phyloP scores from a whole-genome alignment of 1,140 invertebrate species.

The Scaptodrosophila lebanonensis region DNA sequence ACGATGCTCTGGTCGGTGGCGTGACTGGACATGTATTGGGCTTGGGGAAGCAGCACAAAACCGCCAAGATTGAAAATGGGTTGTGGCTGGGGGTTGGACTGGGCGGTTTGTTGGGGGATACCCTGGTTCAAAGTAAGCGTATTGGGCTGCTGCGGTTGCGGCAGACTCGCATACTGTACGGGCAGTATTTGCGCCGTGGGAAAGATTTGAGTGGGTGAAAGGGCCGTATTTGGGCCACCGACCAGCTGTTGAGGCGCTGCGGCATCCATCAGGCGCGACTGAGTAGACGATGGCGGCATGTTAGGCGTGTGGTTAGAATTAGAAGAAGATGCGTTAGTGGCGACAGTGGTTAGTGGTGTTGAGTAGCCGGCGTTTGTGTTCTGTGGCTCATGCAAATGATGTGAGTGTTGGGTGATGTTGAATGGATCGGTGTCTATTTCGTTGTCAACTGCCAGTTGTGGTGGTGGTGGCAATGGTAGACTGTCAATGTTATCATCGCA shows the following conservation, averaged over 20 bases:
- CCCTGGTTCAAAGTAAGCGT: conserved; percentile 45
- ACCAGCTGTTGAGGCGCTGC: conserved; percentile 36
- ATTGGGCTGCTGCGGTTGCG: conserved; percentile 74
- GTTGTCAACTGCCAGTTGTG: conserved; percentile 24
- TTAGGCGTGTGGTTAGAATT: conserved; percentile 27
- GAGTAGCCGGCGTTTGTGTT: neutral
- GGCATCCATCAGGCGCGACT: conserved; percentile 60
- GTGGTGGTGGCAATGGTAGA: conserved; percentile 67
- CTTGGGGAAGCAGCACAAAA: conserved; percentile 52
- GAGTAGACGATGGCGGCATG: no score
- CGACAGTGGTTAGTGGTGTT: conserved; percentile 55
- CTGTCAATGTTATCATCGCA: conserved; percentile 68
- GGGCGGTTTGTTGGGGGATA: neutral
- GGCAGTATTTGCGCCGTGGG: conserved; percentile 75
- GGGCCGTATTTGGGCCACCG: conserved; percentile 34
- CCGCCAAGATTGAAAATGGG: conserved; percentile 49
- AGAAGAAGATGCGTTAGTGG: conserved; percentile 69
- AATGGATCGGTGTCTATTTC: conserved; percentile 5
- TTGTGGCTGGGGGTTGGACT: neutral
- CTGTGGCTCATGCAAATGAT: conserved; percentile 64
- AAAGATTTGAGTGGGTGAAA: conserved; percentile 70
- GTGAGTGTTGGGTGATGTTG: conserved; percentile 24
- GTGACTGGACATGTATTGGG: neutral
- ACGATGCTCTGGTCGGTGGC: conserved; percentile 36
- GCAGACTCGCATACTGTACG: conserved; percentile 71